phyloP scores from a whole-genome alignment of 2,113 vertebrate species.

The Melanotaenia duboulayi region DNA sequence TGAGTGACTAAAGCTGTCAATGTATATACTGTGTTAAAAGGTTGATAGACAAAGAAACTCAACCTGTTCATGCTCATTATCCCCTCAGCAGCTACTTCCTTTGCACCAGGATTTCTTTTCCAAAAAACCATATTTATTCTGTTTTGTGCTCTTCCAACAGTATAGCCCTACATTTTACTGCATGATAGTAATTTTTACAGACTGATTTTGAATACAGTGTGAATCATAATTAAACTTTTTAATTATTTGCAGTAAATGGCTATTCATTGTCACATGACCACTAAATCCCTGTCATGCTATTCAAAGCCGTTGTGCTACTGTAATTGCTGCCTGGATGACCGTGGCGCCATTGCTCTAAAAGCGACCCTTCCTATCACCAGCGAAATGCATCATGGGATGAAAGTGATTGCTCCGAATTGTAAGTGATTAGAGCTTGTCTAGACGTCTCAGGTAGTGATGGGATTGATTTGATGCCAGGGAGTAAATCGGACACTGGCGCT shows the following conservation, averaged over 20 bases:
- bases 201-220: conserved; percentile 15
- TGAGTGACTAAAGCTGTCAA: conserved; percentile 52
- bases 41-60: conserved; percentile 47
- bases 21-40: conserved; percentile 37
- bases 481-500: conserved; percentile 61
- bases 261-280: conserved; percentile 45
- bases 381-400: conserved; percentile 71
- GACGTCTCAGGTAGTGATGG: conserved; percentile 66
- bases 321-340: conserved; percentile 65
- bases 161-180: background rate
- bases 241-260: conserved; percentile 32
- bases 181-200: conserved; percentile 24
- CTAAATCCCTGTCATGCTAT: conserved; percentile 58
- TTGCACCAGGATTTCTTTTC: background rate
- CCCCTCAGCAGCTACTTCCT: conserved; percentile 25
- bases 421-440: conserved; percentile 76
- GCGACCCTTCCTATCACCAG: conserved; percentile 56
- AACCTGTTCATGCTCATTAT: conserved; percentile 12
- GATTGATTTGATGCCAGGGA: conserved; percentile 71
- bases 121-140: conserved; percentile 18
- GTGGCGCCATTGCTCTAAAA: conserved; percentile 49
- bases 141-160: conserved; percentile 9
- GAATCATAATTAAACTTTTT: conserved; percentile 14
- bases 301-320: conserved; percentile 49
- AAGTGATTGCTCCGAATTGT: conserved; percentile 76